A percentile compares a stretch with the other conserved stretches of the same genome.
These are phyloP conservation scores for Notoglanidium macrostoma DNA, from an alignment of 2,797 vertebrate species.

Conservation along the genomic window DNA sequence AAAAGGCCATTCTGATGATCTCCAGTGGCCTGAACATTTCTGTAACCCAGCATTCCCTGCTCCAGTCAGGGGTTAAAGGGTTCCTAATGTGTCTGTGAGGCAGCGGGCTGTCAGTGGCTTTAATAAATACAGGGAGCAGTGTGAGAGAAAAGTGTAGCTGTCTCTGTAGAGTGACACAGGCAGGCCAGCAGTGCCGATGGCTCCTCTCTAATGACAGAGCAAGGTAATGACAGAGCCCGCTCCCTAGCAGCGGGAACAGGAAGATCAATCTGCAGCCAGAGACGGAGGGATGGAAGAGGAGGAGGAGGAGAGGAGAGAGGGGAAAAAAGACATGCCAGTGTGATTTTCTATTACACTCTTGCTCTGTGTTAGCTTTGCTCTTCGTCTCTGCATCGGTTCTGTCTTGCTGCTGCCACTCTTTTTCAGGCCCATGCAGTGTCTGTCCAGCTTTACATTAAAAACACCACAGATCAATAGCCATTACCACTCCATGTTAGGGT, in stretches of 20 bases:
- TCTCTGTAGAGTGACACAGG: slow-evolving; percentile 99
- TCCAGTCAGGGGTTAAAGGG: slow-evolving; percentile 71
- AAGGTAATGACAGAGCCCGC: slow-evolving; percentile 99
- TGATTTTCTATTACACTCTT: slow-evolving; percentile 82
- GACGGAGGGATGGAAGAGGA: slow-evolving; percentile 85
- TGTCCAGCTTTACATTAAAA: slow-evolving; percentile 93
- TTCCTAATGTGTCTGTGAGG: slow-evolving; percentile 78
- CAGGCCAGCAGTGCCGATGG: slow-evolving; percentile 90
- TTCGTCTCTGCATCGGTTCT: slow-evolving; percentile 69
- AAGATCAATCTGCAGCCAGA: slow-evolving; percentile 99
- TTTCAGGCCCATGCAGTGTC: slow-evolving; percentile 76
- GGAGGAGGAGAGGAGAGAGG: slow-evolving; percentile 80
- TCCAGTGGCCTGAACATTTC: slow-evolving; percentile 36
- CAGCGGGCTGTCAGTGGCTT: slow-evolving; percentile 88
- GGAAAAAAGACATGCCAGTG: slow-evolving; percentile 60
- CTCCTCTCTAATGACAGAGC: slow-evolving; percentile 99
- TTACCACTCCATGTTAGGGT: slow-evolving; percentile 99
- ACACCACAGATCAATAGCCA: slow-evolving; percentile 98
- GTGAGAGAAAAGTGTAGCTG: slow-evolving; percentile 98
- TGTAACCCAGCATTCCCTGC: slow-evolving; percentile 34
- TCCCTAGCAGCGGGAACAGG: slow-evolving; percentile 99
- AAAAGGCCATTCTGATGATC: slow-evolving; percentile 42
- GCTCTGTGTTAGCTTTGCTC: slow-evolving; percentile 94
- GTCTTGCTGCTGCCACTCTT: slow-evolving; percentile 71
- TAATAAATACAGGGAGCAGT: slow-evolving; percentile 97